Conservation (phyloP, 1,140 invertebrate genomes). For the Atta cephalotes region DNA sequence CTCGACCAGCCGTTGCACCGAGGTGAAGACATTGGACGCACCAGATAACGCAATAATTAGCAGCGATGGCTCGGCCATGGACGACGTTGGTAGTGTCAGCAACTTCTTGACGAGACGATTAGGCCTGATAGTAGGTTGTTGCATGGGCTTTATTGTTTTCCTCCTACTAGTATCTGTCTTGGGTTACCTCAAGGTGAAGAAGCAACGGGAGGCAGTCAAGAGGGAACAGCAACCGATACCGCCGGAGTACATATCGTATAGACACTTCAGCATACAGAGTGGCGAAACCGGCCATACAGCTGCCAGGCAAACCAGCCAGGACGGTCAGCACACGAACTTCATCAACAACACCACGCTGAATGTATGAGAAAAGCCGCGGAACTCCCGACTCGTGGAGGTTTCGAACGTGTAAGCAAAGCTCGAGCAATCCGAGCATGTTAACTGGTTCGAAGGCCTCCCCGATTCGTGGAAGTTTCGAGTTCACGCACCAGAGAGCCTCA, state of each 20-base stretch:
- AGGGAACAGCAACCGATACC: slow-evolving; percentile 87
- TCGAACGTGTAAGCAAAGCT: slow-evolving; percentile 69
- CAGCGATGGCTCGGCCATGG: slow-evolving; percentile 87
- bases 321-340: slow-evolving; percentile 74
- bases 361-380: slow-evolving; percentile 78
- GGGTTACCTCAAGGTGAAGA: slow-evolving; percentile 94
- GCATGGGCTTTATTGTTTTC: slow-evolving; percentile 94
- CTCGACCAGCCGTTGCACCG: slow-evolving; percentile 90
- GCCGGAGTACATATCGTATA: slow-evolving; percentile 91
- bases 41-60: slow-evolving; percentile 87
- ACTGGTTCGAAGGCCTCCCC: slow-evolving; percentile 50
- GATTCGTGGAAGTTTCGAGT: slow-evolving; percentile 71
- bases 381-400: slow-evolving; percentile 76
- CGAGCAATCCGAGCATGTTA: slow-evolving; percentile 37
- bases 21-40: slow-evolving; percentile 90
- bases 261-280: slow-evolving; percentile 87
- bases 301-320: slow-evolving; percentile 72
- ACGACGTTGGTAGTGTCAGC: slow-evolving; percentile 89
- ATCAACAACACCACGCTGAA: slow-evolving; percentile 76
- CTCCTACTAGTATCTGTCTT: slow-evolving; percentile 92
- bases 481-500: slow-evolving; percentile 17
- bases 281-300: slow-evolving; percentile 77
- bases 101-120: slow-evolving; percentile 92
- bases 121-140: slow-evolving; percentile 94
- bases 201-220: slow-evolving; percentile 92